Evolutionary conservation across 1,140 invertebrate genomes (phyloP), one percentile per base, ranked within the genome.

Genomic region (Nylanderia fulva): DNA sequence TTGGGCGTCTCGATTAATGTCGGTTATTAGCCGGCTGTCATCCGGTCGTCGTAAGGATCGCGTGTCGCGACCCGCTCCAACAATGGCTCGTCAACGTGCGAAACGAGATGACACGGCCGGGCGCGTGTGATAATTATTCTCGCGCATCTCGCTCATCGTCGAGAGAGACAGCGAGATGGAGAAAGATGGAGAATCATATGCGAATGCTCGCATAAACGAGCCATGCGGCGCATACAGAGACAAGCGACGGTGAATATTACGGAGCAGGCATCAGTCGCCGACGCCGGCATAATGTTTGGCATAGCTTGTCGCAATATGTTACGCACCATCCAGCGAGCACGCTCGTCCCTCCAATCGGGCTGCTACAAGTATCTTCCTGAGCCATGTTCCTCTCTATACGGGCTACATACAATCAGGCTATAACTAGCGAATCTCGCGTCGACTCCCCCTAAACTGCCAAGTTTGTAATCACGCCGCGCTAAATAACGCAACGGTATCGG

Each of bases 281-380:
- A 92, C 92, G 88, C 52, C 82, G 75, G 87, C 87, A 91, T 91
- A 92, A 92, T 93, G 91, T 93, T 92, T 92, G 89, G 90, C 90
- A 91, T 91, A 91, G 89, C 91, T 92, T 92, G 92, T 92, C 89
- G 92, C 91, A 93, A 92, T 92, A 92, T 92, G 92, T 93, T 93
- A 93, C 90, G 85, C 82, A 80, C 74, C 89, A 84, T 89, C 85
- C 88, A 71, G 54, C 85, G 56, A 61, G 45, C 85, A n/a, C 58
- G 52, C 58, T 36, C 72, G 39, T 74, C 76, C 76, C 58, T 75
- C 88, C 88, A 94, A 94, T 94, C 92, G 91, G 92, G 93, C 94
- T 93, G 9, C 93, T 92, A 85, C 87, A 88, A 89, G 85, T 80
- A 76, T 85, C 83, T 77, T 64, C 58, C 79, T 69, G 64, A 56